These are phyloP conservation scores for Ammospiza maritima DNA, from an alignment of 2,797 vertebrate species.

Conservation along the genomic window DNA sequence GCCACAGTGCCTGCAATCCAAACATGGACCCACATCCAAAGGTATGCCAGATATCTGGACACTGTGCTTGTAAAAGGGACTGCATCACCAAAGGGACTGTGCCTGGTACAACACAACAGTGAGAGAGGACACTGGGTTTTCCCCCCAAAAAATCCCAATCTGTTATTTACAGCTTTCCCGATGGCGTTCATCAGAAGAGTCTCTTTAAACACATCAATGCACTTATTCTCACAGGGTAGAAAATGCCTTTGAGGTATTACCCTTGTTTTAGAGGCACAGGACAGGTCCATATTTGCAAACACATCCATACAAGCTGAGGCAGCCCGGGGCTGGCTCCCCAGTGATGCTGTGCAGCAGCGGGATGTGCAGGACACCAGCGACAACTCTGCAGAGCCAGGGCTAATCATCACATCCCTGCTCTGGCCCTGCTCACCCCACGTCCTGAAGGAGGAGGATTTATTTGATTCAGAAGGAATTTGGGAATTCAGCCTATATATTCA, in stretches of 20 bases:
- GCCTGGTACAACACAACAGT: background rate
- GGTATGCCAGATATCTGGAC: background rate
- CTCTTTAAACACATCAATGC: background rate
- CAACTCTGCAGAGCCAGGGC: background rate
- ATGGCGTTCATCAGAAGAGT: fast-evolving
- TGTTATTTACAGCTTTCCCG: background rate
- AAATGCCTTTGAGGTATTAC: background rate
- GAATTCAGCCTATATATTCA: background rate
- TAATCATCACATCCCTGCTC: background rate
- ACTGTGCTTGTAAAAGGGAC: background rate
- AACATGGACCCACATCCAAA: background rate
- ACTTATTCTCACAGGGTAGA: background rate
- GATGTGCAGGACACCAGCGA: fast-evolving
- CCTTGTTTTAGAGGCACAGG: background rate
- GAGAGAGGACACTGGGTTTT: background rate
- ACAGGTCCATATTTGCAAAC: background rate
- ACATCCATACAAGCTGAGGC: background rate
- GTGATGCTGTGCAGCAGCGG: background rate
- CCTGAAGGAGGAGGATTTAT: background rate
- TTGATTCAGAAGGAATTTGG: background rate
- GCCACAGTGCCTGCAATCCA: background rate
- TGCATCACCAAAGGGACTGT: background rate
- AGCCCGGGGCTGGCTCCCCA: background rate
- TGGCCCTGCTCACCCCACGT: background rate
- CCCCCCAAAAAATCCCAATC: fast-evolving